These are phyloP conservation scores for Lanius ludovicianus DNA, from an alignment of 2,113 vertebrate genomes.

Conservation along the genomic window DNA sequence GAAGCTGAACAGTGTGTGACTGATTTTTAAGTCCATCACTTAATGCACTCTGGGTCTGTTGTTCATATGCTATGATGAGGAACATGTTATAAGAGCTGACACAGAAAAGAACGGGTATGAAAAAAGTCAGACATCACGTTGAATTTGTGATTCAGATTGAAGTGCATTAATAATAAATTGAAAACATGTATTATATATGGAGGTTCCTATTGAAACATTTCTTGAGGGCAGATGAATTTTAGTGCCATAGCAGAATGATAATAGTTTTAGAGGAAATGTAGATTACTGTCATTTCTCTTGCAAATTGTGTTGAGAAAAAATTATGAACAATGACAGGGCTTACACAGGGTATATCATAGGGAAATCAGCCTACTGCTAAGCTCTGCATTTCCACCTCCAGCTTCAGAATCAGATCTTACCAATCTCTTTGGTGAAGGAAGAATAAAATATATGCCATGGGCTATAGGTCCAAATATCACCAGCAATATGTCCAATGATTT, in stretches of 20 bases:
- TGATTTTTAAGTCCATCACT: constrained; percentile 1
- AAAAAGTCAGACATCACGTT: constrained; percentile 44
- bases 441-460: neutral
- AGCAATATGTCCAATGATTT: neutral
- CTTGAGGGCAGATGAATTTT: constrained; percentile 44
- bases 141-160: constrained; percentile 51
- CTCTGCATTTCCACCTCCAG: neutral
- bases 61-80: neutral
- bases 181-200: constrained; percentile 62
- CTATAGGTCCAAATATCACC: neutral
- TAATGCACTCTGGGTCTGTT: neutral
- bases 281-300: constrained; percentile 44
- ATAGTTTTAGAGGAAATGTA: constrained; percentile 39
- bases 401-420: neutral
- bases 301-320: constrained; percentile 29
- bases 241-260: constrained; percentile 7
- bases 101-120: neutral
- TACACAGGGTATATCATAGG: neutral
- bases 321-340: neutral
- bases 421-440: neutral
- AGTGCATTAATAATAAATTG: constrained; percentile 57
- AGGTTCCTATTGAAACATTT: constrained; percentile 27
- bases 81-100: constrained; percentile 24
- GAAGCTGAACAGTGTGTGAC: neutral
- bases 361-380: neutral